Evolutionary conservation across 1,140 invertebrate genomes (phyloP).

Genomic region (Babylonia areolata): DNA sequence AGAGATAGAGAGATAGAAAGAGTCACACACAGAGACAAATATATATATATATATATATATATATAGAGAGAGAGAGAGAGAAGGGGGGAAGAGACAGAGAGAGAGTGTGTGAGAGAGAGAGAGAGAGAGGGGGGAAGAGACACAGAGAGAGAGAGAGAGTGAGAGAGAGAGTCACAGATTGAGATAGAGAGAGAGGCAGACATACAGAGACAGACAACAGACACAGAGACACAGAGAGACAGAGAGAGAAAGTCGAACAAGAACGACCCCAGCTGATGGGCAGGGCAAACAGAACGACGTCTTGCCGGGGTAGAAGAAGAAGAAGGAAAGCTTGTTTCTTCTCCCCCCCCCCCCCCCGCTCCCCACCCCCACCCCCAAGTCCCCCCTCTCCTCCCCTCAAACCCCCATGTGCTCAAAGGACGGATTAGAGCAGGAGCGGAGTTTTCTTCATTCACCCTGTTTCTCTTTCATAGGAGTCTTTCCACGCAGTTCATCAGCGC

Average conservation of each 20-base stretch:
- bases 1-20: neutral
- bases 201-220: slow-evolving; percentile 4
- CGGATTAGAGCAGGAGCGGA: too few relatives aligned
- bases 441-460: too few relatives aligned
- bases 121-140: slow-evolving; percentile 1
- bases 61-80: neutral
- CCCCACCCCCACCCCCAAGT: neutral
- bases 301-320: too few relatives aligned
- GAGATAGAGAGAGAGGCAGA: neutral
- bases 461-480: too few relatives aligned
- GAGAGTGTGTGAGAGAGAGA: neutral
- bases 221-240: slow-evolving; percentile 1
- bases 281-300: too few relatives aligned
- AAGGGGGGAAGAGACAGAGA: neutral
- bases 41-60: neutral
- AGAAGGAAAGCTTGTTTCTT: too few relatives aligned
- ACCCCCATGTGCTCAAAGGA: too few relatives aligned
- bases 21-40: neutral
- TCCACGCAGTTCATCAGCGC: too few relatives aligned
- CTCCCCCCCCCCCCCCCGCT: too few relatives aligned
- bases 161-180: neutral
- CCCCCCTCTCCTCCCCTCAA: neutral
- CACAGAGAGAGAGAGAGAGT: neutral
- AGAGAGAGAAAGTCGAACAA: slow-evolving; percentile 8
- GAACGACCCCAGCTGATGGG: too few relatives aligned